Conservation (phyloP, 37 sponge, comb jelly and placozoan species). For the Corticium candelabrum region DNA sequence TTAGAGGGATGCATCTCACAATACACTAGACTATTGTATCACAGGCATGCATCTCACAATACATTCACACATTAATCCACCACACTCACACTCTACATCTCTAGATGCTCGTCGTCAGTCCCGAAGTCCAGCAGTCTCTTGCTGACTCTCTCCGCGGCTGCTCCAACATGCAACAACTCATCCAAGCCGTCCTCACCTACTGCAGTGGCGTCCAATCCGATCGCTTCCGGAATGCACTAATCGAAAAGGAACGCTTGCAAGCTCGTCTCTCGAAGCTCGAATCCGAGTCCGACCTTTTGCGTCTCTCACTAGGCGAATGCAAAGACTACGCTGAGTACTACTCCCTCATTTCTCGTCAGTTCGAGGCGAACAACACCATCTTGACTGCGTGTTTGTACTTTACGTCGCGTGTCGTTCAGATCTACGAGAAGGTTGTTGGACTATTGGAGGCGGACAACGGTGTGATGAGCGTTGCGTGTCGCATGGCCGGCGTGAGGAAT, state of each 20-base stretch:
- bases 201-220: neutral
- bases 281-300: neutral
- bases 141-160: neutral
- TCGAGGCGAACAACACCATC: neutral
- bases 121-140: neutral
- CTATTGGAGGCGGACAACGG: neutral
- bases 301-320: neutral
- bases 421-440: neutral
- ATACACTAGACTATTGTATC: too few species aligned
- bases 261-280: neutral
- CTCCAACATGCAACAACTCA: neutral
- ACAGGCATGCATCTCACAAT: too few species aligned
- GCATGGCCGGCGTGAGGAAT: neutral
- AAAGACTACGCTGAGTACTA: neutral
- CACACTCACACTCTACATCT: too few species aligned
- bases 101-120: too few species aligned
- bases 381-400: neutral
- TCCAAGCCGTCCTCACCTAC: neutral
- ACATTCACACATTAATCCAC: too few species aligned
- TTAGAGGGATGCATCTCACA: too few species aligned
- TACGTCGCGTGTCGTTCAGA: neutral
- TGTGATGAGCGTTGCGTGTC: neutral
- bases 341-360: neutral
- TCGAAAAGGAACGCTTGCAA: neutral
- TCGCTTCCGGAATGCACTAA: neutral